phyloP scores from a whole-genome alignment of 2,888 invertebrate genomes.

The Coelogynopora nodosa region DNA sequence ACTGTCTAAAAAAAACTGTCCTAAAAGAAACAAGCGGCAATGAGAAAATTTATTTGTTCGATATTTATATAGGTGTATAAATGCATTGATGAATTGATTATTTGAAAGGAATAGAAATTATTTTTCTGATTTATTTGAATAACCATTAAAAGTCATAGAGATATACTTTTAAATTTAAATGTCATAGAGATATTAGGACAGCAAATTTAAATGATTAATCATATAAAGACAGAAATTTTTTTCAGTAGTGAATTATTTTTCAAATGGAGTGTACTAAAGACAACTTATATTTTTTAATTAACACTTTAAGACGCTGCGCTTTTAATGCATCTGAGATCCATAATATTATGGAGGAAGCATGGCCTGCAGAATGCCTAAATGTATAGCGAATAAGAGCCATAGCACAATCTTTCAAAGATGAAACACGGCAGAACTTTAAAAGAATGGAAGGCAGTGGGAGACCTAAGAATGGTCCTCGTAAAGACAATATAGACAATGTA shows the following conservation, averaged over 20 bases:
- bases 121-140: not conserved
- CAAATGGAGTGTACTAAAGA: conserved; percentile 30
- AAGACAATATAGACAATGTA: conserved; percentile 31
- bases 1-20: not conserved
- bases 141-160: conserved; percentile 9
- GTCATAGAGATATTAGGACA: conserved; percentile 25
- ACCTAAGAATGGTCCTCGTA: conserved; percentile 19
- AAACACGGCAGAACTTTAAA: conserved; percentile 25
- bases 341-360: conserved; percentile 28
- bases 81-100: not conserved
- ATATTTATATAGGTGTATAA: not conserved
- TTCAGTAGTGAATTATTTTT: no score
- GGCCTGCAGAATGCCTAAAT: conserved; percentile 20
- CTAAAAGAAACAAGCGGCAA: not conserved
- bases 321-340: conserved; percentile 27
- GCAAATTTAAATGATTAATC: conserved; percentile 31
- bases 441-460: conserved; percentile 31
- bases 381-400: conserved; percentile 25
- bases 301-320: conserved; percentile 20
- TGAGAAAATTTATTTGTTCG: not conserved
- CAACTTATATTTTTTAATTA: conserved; percentile 23
- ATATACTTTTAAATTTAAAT: conserved; percentile 17
- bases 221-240: conserved; percentile 26
- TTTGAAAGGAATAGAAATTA: conserved; percentile 9
- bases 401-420: conserved; percentile 28